phyloP scores from a whole-genome alignment of 2,113 vertebrate species.

The Pogonocichla stellata region DNA sequence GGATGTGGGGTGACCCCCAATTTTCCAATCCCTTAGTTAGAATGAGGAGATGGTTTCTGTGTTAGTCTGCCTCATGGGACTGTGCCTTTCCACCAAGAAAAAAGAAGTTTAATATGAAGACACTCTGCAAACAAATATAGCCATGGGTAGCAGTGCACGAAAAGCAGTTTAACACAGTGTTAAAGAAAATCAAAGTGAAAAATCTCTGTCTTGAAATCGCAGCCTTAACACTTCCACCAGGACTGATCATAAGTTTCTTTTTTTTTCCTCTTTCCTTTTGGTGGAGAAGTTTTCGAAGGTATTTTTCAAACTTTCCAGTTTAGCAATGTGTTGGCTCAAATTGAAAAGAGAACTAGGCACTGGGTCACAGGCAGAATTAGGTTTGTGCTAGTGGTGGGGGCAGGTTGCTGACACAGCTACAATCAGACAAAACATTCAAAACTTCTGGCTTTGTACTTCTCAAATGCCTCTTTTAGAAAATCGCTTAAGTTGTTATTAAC shows the following conservation, averaged over 20 bases:
- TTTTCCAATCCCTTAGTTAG: not conserved
- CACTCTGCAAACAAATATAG: not conserved
- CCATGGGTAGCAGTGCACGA: not conserved
- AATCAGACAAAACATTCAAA: slow-evolving; percentile 83
- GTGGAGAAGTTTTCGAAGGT: slow-evolving; percentile 80
- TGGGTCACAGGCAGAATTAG: slow-evolving; percentile 78
- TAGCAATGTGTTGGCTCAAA: slow-evolving; percentile 79
- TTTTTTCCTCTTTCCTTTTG: slow-evolving; percentile 67
- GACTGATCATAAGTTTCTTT: slow-evolving; percentile 65
- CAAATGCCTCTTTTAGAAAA: slow-evolving; percentile 84
- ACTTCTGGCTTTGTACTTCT: slow-evolving; percentile 86
- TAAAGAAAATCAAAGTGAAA: slow-evolving; percentile 49
- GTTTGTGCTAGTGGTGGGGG: slow-evolving; percentile 76
- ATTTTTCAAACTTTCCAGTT: slow-evolving; percentile 83
- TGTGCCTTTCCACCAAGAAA: not conserved
- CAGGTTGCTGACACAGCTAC: slow-evolving; percentile 89
- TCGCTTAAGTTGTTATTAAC: slow-evolving; percentile 84
- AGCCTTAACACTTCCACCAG: slow-evolving; percentile 66
- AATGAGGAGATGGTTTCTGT: not conserved
- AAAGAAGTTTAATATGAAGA: not conserved
- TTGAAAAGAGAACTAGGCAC: slow-evolving; percentile 84
- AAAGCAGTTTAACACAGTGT: not conserved
- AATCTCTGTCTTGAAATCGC: slow-evolving; percentile 39
- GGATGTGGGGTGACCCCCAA: fast-evolving
- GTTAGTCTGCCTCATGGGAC: not conserved